Conservation (phyloP, 92 coral and sea anemone genomes). For the Phenganax stokvisi region DNA sequence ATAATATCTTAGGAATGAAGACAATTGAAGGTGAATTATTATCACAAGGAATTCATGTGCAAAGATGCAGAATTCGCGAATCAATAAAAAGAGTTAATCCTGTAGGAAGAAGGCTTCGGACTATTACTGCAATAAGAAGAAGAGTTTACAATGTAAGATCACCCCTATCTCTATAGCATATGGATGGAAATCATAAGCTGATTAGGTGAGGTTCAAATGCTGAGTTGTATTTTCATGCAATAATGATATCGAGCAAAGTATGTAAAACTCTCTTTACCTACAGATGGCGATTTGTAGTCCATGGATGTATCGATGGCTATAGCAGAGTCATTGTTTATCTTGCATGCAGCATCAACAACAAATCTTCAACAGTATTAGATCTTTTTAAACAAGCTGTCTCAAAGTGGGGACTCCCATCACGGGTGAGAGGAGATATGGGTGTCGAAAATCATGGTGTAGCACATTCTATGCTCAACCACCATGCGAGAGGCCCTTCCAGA, state of each 20-base stretch:
- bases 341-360: constrained; percentile 44
- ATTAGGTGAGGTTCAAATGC: constrained; percentile 31
- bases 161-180: constrained; percentile 51
- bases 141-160: constrained; percentile 51
- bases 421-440: constrained; percentile 58
- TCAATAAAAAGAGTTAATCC: constrained; percentile 51
- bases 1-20: constrained; percentile 41
- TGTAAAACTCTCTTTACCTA: background rate
- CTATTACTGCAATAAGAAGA: constrained; percentile 43
- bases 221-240: background rate
- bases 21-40: constrained; percentile 42
- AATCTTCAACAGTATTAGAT: constrained; percentile 43
- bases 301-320: constrained; percentile 54
- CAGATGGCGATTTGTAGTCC: constrained; percentile 53
- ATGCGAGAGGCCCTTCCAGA: constrained; percentile 47
- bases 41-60: constrained; percentile 50
- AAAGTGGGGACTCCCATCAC: constrained; percentile 54
- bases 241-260: background rate
- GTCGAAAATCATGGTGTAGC: constrained; percentile 54
- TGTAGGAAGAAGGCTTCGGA: constrained; percentile 47
- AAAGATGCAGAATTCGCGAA: constrained; percentile 39
- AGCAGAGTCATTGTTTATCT: constrained; percentile 46
- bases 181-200: constrained; percentile 53
- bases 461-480: constrained; percentile 42
- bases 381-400: constrained; percentile 41